These are phyloP conservation scores for Sitophilus oryzae DNA, from an alignment of 1,140 invertebrate genomes.

Conservation along the genomic window DNA sequence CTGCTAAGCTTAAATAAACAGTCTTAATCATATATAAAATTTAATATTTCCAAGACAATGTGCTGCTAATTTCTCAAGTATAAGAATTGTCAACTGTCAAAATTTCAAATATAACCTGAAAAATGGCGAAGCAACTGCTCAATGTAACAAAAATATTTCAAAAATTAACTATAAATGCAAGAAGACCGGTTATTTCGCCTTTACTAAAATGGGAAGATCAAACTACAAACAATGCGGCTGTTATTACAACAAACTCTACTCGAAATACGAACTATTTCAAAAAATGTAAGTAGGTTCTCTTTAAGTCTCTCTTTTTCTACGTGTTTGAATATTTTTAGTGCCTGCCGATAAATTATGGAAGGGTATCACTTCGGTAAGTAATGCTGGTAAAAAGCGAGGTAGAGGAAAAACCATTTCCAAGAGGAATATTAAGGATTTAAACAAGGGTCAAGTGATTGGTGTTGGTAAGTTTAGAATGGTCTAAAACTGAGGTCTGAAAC, in stretches of 20 bases:
- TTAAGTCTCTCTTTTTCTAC: too few species aligned
- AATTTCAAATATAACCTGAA: not conserved
- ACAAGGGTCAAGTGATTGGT: constrained; percentile 86
- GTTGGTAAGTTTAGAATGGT: constrained; percentile 51
- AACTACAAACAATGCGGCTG: not conserved
- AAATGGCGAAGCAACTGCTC: constrained; percentile 33
- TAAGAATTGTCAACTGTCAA: too few species aligned
- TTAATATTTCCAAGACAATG: too few species aligned
- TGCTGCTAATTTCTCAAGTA: too few species aligned
- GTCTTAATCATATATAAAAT: too few species aligned
- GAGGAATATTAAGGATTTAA: constrained; percentile 75
- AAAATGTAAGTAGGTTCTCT: constrained; percentile 46
- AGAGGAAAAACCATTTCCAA: constrained; percentile 75
- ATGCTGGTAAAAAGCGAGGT: constrained; percentile 90
- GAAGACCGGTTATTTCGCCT: constrained; percentile 25
- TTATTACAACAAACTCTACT: constrained; percentile 24
- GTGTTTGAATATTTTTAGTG: constrained; percentile 50
- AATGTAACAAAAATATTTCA: constrained; percentile 40
- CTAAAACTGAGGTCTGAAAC: not conserved
- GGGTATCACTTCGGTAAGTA: constrained; percentile 89
- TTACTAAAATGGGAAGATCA: constrained; percentile 8
- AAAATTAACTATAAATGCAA: constrained; percentile 35
- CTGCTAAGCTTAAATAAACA: too few species aligned
- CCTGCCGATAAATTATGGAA: constrained; percentile 86
- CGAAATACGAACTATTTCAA: constrained; percentile 49